phyloP scores from a whole-genome alignment of 1,140 invertebrate species.

The Spodoptera litura region DNA sequence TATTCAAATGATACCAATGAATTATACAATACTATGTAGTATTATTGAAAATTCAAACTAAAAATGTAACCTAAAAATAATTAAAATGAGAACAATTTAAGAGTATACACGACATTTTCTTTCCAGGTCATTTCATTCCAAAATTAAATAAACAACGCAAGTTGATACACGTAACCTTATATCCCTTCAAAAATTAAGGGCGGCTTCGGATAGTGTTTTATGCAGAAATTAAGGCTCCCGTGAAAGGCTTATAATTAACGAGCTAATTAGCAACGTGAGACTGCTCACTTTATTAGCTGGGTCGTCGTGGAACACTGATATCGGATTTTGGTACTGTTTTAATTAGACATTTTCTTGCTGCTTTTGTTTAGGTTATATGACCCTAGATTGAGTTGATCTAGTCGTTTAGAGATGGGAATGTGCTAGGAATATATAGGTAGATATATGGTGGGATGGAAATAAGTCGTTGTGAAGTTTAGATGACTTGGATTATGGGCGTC shows the following conservation, averaged over 20 bases:
- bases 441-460: background rate
- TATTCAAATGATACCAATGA: background rate
- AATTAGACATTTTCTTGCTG: constrained; percentile 80
- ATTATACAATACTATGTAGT: too few species aligned
- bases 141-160: constrained; percentile 48
- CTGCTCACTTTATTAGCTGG: constrained; percentile 79
- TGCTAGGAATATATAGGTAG: too few species aligned
- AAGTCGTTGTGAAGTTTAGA: too few species aligned
- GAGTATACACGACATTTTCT: background rate
- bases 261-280: constrained; percentile 83
- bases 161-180: constrained; percentile 70
- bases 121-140: background rate
- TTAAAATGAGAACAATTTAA: too few species aligned
- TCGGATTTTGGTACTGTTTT: constrained; percentile 83
- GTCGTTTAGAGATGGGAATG: background rate
- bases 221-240: constrained; percentile 81
- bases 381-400: constrained; percentile 19
- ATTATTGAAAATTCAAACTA: too few species aligned
- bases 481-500: too few species aligned
- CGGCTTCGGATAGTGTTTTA: constrained; percentile 73
- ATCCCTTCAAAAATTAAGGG: constrained; percentile 76
- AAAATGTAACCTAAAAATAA: too few species aligned
- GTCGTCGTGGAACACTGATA: constrained; percentile 75
- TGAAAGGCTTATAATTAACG: constrained; percentile 84
- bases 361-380: constrained; percentile 48